Base-by-base conservation (phyloP, 2,888 invertebrate genomes). In the Azorinus chamasolen region DNA sequence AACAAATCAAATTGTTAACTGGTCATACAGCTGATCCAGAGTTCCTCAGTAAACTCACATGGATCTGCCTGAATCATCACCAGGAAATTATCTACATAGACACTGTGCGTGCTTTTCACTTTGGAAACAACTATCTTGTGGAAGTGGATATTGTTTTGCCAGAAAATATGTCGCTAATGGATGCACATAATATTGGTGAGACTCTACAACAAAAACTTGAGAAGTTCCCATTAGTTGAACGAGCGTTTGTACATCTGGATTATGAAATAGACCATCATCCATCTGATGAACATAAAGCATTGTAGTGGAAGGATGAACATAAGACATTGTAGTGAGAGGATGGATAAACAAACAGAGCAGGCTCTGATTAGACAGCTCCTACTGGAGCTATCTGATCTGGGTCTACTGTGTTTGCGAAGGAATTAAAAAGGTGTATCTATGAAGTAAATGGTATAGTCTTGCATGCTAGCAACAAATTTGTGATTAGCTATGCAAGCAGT, bases 81-180 rank as follows among this genome's bases (percentile, higher is more conserved):
- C 75, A 79, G 1, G 82, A 88, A 41, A 86, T 93, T 24, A 84
- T 78, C 16, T 83, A 88, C 66, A 89, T 94, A 39, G 94, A 94
- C 85, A 94, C 94, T 0, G 93, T 94, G n/a, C 88, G 93, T 43
- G 94, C 94, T 4, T 94, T 94, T 80, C 94, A 94, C 83, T 94
- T 93, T 73, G 94, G 94, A 6, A 91, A 90, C 72, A 93, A 93
- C 72, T 94, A 92, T 82, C 82, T 93, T 1, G 92, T 93, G 1
- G 94, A 94, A 80, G 93, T 91, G 2, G 89, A 89, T 65, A 92
- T 94, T 65, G 93, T 94, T 1, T 83, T 94, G 48, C 93, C 93
- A n/a, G 90, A 90, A 54, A 85, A 91, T 20, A 93, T 94, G 93
- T 83, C 85, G 0, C 83, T 94, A 45, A 87, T 88, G 22, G 90